Evolutionary conservation across 2,888 invertebrate genomes (phyloP).

Genomic region (Blastobasis adustella): DNA sequence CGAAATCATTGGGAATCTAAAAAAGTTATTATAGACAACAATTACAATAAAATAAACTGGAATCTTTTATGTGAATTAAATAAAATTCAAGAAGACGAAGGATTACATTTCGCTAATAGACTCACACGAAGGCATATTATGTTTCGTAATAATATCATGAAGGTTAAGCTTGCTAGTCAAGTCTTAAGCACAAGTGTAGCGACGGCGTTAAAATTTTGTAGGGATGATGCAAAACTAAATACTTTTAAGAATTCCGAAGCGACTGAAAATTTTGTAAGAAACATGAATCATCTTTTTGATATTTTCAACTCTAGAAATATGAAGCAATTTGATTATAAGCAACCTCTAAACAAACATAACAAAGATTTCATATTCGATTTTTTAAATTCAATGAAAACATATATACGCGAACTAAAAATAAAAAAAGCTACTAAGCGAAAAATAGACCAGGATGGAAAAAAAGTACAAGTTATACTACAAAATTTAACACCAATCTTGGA

Average conservation of each 20-base stretch:
- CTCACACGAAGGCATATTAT: slow-evolving; percentile 5
- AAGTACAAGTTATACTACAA: too few species aligned
- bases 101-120: slow-evolving; percentile 6
- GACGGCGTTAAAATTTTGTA: too few species aligned
- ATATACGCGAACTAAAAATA: too few species aligned
- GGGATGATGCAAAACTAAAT: background rate
- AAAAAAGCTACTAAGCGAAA: too few species aligned
- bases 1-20: slow-evolving; percentile 3
- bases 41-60: background rate
- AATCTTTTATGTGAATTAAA: background rate
- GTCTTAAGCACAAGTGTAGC: slow-evolving; percentile 1
- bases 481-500: too few species aligned
- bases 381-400: too few species aligned
- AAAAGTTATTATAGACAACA: slow-evolving; percentile 1
- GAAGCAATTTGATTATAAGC: background rate
- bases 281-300: slow-evolving; percentile 12
- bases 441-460: too few species aligned
- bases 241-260: slow-evolving; percentile 1
- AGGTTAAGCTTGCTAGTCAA: slow-evolving; percentile 8
- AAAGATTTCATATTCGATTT: background rate
- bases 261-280: slow-evolving; percentile 9
- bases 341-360: background rate
- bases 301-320: slow-evolving; percentile 8
- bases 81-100: background rate
- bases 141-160: slow-evolving; percentile 8